phyloP scores from a whole-genome alignment of 2,113 vertebrate species.

The Climacteris rufus region DNA sequence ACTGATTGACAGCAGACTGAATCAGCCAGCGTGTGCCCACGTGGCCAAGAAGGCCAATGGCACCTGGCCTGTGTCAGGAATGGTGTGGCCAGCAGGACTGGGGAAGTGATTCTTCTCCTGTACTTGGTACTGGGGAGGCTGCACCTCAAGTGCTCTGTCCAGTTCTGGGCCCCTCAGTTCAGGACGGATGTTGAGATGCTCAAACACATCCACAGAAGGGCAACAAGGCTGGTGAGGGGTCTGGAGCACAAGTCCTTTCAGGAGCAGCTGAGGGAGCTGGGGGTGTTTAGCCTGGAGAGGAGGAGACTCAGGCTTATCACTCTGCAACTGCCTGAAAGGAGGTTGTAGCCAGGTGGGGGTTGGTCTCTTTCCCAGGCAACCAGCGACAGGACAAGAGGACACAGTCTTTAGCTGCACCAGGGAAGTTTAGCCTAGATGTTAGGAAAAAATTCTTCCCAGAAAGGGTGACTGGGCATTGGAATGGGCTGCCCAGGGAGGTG shows the following conservation, averaged over 20 bases:
- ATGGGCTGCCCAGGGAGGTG: neutral
- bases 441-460: neutral
- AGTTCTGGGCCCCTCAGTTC: neutral
- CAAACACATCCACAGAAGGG: neutral
- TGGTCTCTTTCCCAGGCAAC: neutral
- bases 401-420: rapidly evolving
- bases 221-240: neutral
- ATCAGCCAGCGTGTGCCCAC: neutral
- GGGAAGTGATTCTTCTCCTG: neutral
- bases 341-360: neutral
- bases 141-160: neutral
- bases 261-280: neutral
- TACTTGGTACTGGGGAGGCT: rapidly evolving
- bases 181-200: neutral
- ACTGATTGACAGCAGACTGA: neutral
- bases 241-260: neutral
- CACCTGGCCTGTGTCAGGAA: neutral
- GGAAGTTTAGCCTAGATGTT: neutral
- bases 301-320: neutral
- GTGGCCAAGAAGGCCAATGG: neutral
- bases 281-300: neutral
- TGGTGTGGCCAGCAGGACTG: neutral
- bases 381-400: neutral
- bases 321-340: neutral
- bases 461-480: neutral